These are phyloP conservation scores for Etheostoma cragini DNA, from an alignment of 2,113 vertebrate species.

Conservation along the genomic window DNA sequence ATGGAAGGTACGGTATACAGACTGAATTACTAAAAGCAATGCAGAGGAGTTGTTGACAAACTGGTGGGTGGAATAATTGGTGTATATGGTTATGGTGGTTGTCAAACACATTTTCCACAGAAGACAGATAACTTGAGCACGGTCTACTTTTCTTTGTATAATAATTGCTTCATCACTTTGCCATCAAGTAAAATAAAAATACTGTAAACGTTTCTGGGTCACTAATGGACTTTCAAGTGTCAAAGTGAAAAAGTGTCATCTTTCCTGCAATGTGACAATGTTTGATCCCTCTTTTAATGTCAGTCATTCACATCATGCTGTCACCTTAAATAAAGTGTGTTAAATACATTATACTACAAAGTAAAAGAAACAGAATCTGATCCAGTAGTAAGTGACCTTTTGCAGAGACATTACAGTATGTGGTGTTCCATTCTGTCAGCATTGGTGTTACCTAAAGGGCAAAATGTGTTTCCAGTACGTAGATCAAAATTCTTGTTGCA, in stretches of 20 bases:
- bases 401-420: background rate
- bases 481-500: background rate
- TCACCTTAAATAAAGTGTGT: background rate
- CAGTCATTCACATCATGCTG: background rate
- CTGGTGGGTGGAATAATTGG: constrained; percentile 44
- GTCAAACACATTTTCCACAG: constrained; percentile 13
- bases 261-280: background rate
- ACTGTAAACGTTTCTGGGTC: constrained; percentile 20
- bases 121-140: constrained; percentile 12
- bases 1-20: constrained; percentile 45
- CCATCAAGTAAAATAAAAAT: constrained; percentile 38
- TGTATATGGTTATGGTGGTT: constrained; percentile 49
- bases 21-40: constrained; percentile 28
- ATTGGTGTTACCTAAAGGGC: constrained; percentile 4
- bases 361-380: background rate
- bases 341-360: background rate
- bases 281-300: background rate
- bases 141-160: constrained; percentile 16
- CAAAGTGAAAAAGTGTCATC: background rate
- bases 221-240: constrained; percentile 20
- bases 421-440: background rate
- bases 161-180: constrained; percentile 63
- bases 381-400: background rate
- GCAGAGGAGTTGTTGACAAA: constrained; percentile 29
- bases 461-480: background rate